Conservation (phyloP, 2,113 vertebrate species). For the Indri indri region DNA sequence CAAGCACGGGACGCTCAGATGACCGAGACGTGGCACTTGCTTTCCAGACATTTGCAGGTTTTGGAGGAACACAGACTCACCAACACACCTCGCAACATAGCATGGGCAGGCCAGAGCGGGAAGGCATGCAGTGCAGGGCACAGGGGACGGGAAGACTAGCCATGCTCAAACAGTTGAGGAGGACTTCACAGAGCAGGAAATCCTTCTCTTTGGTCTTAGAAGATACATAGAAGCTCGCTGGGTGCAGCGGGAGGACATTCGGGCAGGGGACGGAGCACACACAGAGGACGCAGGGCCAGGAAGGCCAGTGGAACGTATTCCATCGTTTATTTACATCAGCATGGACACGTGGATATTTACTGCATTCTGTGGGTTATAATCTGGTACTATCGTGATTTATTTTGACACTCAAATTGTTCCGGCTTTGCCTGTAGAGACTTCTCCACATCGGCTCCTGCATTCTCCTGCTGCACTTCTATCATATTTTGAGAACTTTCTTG, state of each 20-base stretch:
- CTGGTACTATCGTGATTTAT: not conserved
- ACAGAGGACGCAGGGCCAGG: not conserved
- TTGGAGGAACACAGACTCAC: not conserved
- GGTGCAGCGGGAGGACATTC: not conserved
- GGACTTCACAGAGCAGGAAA: not conserved
- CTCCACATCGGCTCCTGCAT: fast-evolving
- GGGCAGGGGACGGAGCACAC: too few relatives aligned
- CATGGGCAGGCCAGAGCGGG: not conserved
- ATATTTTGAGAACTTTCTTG: not conserved
- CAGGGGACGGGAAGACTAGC: fast-evolving
- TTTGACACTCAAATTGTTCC: too few relatives aligned
- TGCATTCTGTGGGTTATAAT: not conserved
- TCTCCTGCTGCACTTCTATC: not conserved
- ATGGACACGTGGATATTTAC: not conserved
- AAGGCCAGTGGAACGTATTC: not conserved
- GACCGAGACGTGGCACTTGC: too few relatives aligned
- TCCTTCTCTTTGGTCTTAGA: not conserved
- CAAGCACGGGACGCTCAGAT: too few relatives aligned
- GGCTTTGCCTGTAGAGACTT: not conserved
- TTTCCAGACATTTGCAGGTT: not conserved
- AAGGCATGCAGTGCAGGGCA: too few relatives aligned
- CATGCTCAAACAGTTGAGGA: not conserved
- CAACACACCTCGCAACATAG: not conserved
- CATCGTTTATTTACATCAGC: not conserved
- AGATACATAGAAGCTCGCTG: not conserved